Evolutionary conservation across 2,113 vertebrate species (phyloP).

Genomic region (Strigops habroptila): DNA sequence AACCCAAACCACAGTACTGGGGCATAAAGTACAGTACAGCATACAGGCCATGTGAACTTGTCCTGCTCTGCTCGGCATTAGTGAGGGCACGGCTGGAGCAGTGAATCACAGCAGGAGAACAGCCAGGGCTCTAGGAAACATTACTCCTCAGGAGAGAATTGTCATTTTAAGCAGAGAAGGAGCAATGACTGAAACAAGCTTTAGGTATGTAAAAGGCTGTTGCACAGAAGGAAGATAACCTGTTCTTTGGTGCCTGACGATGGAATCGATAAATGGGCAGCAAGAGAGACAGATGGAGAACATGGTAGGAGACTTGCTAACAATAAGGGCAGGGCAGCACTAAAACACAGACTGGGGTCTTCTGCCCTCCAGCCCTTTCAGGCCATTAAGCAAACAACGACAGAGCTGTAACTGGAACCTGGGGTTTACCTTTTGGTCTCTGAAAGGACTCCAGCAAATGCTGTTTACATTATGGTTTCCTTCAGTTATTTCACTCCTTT

Average conservation of each 20-base stretch:
- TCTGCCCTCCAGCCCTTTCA: neutral
- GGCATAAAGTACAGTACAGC: neutral
- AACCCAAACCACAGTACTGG: neutral
- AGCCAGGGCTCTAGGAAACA: neutral
- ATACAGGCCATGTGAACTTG: accelerated
- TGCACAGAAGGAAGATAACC: neutral
- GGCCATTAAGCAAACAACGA: neutral
- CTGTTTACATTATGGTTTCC: neutral
- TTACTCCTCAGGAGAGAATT: accelerated
- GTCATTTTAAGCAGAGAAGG: neutral
- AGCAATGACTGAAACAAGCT: neutral
- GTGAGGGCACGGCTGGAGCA: accelerated
- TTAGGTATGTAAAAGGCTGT: accelerated
- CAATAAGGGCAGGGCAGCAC: neutral
- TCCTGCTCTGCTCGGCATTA: neutral
- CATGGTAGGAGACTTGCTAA: accelerated
- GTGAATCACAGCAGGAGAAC: neutral
- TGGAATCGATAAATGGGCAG: accelerated
- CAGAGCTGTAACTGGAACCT: neutral
- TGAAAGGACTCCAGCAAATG: neutral
- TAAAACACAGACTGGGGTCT: neutral
- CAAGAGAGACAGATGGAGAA: neutral
- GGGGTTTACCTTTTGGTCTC: neutral
- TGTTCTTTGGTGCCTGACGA: neutral
- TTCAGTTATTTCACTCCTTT: neutral